Percentiles rank a stretch among this genome's conserved stretches.
phyloP scores from a whole-genome alignment of 1,140 invertebrate species.

The Battus philenor region DNA sequence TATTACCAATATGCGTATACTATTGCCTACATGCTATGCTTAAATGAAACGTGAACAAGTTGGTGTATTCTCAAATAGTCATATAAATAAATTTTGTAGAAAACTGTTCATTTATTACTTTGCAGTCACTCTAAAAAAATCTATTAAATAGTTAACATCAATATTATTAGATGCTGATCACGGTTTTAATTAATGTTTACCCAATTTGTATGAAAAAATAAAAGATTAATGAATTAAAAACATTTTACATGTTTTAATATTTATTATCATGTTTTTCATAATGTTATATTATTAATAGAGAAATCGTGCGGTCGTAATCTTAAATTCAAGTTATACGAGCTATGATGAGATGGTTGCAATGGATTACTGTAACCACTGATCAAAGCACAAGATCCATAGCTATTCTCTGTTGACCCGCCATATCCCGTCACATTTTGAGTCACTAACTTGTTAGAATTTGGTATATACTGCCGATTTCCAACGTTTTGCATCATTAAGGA shows the following conservation, averaged over 20 bases:
- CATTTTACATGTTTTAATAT: background rate
- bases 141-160: no score
- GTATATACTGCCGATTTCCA: slow-evolving; percentile 51
- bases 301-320: slow-evolving; percentile 69
- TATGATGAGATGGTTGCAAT: slow-evolving; percentile 53
- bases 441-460: slow-evolving; percentile 51
- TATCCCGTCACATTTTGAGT: slow-evolving; percentile 46
- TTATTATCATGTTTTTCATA: slow-evolving; percentile 30
- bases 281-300: slow-evolving; percentile 69
- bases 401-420: slow-evolving; percentile 37
- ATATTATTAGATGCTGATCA: background rate
- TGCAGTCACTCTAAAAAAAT: no score
- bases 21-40: no score
- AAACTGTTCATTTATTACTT: no score
- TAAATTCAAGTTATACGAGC: slow-evolving; percentile 70
- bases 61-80: no score
- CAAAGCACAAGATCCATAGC: slow-evolving; percentile 56
- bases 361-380: slow-evolving; percentile 57
- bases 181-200: background rate
- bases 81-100: no score
- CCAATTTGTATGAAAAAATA: background rate
- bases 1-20: no score
- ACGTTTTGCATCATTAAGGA: slow-evolving; percentile 69
- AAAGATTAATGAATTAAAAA: background rate
- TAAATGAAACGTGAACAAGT: no score